These are phyloP conservation scores for Leptinotarsa haldemani DNA, from an alignment of 2,888 invertebrate genomes.

Conservation along the genomic window DNA sequence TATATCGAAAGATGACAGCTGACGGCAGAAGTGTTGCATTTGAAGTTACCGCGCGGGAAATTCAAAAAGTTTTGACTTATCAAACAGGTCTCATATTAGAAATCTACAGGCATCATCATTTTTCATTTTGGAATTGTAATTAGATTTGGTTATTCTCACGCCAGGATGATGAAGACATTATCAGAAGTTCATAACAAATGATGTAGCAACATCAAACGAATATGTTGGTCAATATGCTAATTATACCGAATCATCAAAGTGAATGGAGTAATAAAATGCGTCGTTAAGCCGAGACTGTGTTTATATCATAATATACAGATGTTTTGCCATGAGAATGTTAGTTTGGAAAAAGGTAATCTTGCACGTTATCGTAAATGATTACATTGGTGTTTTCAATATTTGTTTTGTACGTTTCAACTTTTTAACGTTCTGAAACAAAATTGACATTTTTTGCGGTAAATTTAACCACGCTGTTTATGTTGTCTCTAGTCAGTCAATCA, in stretches of 20 bases:
- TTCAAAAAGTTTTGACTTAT: neutral
- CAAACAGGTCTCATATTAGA: no score
- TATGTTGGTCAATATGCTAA: conserved; percentile 22
- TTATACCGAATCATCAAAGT: conserved; percentile 24
- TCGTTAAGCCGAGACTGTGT: conserved; percentile 9
- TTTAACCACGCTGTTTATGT: no score
- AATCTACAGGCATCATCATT: neutral
- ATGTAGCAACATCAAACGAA: conserved; percentile 21
- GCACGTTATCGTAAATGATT: neutral
- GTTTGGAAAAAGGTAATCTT: conserved; percentile 2
- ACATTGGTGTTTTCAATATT: neutral
- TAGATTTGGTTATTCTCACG: neutral
- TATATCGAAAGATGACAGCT: neutral
- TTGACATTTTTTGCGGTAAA: neutral
- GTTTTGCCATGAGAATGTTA: neutral
- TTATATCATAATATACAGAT: conserved; percentile 2
- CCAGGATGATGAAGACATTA: conserved; percentile 23
- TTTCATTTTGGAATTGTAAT: neutral
- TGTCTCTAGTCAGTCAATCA: no score
- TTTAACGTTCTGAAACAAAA: neutral
- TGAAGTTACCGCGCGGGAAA: neutral
- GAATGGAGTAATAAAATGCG: conserved; percentile 19
- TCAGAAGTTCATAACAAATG: conserved; percentile 20
- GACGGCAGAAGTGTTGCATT: neutral
- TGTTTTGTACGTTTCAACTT: neutral